Evolutionary conservation across 2,113 vertebrate genomes (phyloP), one percentile per base, ranked within the genome.

Genomic region (Suncus etruscus): DNA sequence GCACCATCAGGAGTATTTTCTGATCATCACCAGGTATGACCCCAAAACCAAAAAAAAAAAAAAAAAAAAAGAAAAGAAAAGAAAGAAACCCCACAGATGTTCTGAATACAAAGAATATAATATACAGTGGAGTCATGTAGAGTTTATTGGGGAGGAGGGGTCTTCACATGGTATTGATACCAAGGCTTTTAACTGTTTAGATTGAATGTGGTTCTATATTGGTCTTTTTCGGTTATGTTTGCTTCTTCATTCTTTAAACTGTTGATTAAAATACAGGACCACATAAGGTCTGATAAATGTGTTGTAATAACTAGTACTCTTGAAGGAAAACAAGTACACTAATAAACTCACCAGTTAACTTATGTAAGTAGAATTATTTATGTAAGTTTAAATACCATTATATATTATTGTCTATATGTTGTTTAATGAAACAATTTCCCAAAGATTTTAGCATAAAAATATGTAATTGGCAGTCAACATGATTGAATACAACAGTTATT

Each of bases 381-480:
- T 32, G 45, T 20, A 74, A 24, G 7, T 32, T 47, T 1, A 45
- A 70, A 70, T 72, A 15, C 14, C 15, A 48, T 29, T 22, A 16
- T 22, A 68, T 85, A 14, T 61, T 75, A 51, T 5, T 80, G 39
- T 18, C 31, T 70, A 11, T 47, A 24, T 39, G 12, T 63, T 25
- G 31, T 72, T 48, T 68, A 25, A 90, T 80, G 74, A 79, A 78
- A 88, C 9, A 70, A 63, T 50, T 87, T 7, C 25, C 65, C n/a
- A 83, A 20, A 78, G 8, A 11, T 47, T 51, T 73, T 47, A 20
- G 24, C 74, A 66, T 16, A 51, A 1, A 18, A 73, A 27, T 24
- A 15, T 65, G 27, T 47, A 69, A 14, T 20, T 51, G 66, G 29
- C 15, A 73, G 22, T 48, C 27, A 87, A 11, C 16, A 72, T 70